Evolutionary conservation across 2,888 invertebrate genomes (phyloP).

Genomic region (Cheilosia grossa): DNA sequence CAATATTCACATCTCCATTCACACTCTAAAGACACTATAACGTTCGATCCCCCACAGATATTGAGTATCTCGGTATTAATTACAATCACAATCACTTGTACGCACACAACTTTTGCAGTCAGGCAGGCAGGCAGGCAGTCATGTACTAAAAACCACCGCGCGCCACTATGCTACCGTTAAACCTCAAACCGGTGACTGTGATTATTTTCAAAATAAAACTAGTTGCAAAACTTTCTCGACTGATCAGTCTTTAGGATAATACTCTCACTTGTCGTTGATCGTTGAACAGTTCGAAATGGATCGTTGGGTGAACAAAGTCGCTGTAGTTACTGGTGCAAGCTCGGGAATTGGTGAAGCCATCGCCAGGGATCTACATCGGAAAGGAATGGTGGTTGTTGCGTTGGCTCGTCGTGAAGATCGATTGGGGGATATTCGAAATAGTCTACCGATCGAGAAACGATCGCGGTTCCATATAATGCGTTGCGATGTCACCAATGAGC

Average conservation of each 20-base stretch:
- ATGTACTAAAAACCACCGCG: neutral
- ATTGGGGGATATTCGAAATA: conserved; percentile 47
- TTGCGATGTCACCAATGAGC: conserved; percentile 85
- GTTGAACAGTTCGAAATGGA: conserved; percentile 50
- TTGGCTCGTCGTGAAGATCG: conserved; percentile 61
- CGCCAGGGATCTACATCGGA: conserved; percentile 55
- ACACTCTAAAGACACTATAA: no score
- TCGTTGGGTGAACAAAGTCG: conserved; percentile 67
- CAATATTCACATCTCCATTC: no score
- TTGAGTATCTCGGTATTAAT: neutral
- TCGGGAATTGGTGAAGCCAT: conserved; percentile 69
- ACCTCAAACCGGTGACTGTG: conserved; percentile 8
- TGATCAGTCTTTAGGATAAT: conserved; percentile 2
- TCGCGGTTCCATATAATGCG: conserved; percentile 80
- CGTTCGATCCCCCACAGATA: neutral
- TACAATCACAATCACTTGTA: neutral
- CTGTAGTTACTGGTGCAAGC: conserved; percentile 65
- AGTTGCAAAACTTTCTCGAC: conserved; percentile 32
- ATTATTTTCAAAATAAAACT: conserved; percentile 7
- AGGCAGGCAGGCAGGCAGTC: neutral
- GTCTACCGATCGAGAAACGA: conserved; percentile 54
- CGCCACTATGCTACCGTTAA: neutral
- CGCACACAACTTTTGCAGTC: neutral
- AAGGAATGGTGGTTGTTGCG: conserved; percentile 62
- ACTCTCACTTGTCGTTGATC: neutral